Evolutionary conservation across 2,888 invertebrate species (phyloP), one percentile per base, ranked within the genome.

Genomic region (Anthrax anthrax): DNA sequence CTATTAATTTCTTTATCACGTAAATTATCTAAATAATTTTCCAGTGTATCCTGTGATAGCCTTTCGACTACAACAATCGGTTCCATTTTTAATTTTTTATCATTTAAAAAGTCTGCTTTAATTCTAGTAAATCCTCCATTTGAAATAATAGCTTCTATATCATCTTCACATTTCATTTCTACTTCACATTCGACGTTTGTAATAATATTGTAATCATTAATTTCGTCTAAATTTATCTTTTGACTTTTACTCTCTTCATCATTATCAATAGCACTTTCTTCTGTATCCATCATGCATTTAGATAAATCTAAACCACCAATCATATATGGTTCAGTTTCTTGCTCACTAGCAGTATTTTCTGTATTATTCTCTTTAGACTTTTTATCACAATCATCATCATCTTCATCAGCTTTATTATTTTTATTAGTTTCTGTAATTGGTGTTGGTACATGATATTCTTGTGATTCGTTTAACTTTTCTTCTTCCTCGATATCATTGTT

Each of bases 1-100:
- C 62, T 56, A 37, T 63, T 58, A 17, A 65, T 64, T 57, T 64
- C 63, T 41, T 60, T 63, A 39, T 63, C 64, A 4, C 57, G 47
- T 9, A 46, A 53, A 38, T 57, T 54, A 43, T 59, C 59, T n/a
- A 55, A 46, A 42, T 47, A 48, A 17, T 46, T 43, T 37, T 50
- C 56, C 44, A 49, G 37, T 39, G 46, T 17, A 42, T 51, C 48
- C 18, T 54, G 51, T 13, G 23, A 42, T 29, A 46, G 18, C 18
- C 37, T 37, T 27, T 42, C 18, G 10, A 41, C 13, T 19, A 46
- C n/a, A 13, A 46, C 46, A 18, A 46, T 18, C 12, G 46, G 41
- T 18, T 29, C 10, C 27, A 37, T 41, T 10, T 41, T 41, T 18
- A 46, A 37, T 18, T 46, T 42, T 37, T 42, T 29, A 27, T 46